Conservation (phyloP, 2,113 vertebrate genomes). For the Formicarius rufipectus region DNA sequence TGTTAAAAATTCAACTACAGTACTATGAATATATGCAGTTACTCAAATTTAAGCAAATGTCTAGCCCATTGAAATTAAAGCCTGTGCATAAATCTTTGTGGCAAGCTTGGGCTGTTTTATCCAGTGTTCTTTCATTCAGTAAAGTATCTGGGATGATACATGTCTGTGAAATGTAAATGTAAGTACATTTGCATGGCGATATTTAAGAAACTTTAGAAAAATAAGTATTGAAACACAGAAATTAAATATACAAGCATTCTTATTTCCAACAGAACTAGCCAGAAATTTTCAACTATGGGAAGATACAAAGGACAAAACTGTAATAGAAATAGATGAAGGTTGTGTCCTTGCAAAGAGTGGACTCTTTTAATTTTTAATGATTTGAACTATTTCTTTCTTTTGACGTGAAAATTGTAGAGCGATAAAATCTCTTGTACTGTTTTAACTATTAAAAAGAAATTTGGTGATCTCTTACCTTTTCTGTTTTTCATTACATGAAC, state of each 20-base stretch:
- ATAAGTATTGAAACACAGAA: not conserved
- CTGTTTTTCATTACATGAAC: not conserved
- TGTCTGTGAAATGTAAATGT: slow-evolving; percentile 27
- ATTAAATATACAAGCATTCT: not conserved
- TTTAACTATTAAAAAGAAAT: slow-evolving; percentile 33
- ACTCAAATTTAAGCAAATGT: slow-evolving; percentile 14
- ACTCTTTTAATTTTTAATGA: not conserved
- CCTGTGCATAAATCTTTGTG: not conserved
- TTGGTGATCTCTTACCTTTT: slow-evolving; percentile 25
- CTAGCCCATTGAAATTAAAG: slow-evolving; percentile 9
- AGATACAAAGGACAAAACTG: not conserved
- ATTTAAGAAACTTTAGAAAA: not conserved
- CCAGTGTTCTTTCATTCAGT: not conserved
- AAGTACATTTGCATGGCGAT: not conserved
- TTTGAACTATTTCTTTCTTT: slow-evolving; percentile 12
- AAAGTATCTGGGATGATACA: not conserved
- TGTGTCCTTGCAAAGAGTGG: not conserved
- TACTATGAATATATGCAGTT: slow-evolving; percentile 16
- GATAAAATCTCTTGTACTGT: not conserved
- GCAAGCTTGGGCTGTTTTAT: not conserved
- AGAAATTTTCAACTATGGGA: not conserved
- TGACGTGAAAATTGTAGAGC: not conserved
- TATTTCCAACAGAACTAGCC: not conserved
- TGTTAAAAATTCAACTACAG: not conserved
- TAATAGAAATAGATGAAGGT: not conserved